Conservation (phyloP, 23 tunicate species). For the Ciona savignyi region DNA sequence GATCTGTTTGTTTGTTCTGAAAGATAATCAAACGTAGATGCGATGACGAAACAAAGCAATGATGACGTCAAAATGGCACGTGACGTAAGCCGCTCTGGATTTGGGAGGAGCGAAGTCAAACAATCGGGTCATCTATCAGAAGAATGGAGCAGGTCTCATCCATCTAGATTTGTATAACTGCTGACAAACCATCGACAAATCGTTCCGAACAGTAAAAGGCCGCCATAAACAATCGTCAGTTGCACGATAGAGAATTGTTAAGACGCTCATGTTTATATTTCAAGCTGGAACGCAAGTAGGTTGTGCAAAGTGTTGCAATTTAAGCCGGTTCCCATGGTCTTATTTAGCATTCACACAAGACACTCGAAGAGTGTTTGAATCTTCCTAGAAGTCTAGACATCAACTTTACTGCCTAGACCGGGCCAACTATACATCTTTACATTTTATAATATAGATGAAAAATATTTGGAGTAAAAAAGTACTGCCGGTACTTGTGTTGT, state of each 20-base stretch:
- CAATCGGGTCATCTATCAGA: neutral
- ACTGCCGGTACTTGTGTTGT: neutral
- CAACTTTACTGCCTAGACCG: too few species aligned
- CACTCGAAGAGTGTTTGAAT: too few species aligned
- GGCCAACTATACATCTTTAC: too few species aligned
- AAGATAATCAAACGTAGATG: neutral
- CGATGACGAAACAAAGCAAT: neutral
- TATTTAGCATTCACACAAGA: too few species aligned
- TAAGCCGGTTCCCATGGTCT: too few species aligned
- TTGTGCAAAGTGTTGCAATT: too few species aligned
- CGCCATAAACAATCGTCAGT: neutral
- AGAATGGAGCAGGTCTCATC: neutral
- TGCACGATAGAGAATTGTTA: neutral
- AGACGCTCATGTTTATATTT: neutral
- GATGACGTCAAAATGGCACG: neutral
- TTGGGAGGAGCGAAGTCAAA: neutral
- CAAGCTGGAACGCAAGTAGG: neutral
- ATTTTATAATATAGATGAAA: too few species aligned
- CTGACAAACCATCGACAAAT: neutral
- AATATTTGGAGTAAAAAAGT: too few species aligned
- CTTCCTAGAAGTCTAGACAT: too few species aligned
- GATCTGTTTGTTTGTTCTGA: neutral
- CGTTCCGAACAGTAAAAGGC: neutral
- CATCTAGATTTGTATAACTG: neutral
- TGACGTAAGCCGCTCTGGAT: neutral